A percentile compares a stretch with the other conserved stretches of the same genome.
phyloP scores from a whole-genome alignment of 2,797 vertebrate genomes.

The Enteromius viviparus region DNA sequence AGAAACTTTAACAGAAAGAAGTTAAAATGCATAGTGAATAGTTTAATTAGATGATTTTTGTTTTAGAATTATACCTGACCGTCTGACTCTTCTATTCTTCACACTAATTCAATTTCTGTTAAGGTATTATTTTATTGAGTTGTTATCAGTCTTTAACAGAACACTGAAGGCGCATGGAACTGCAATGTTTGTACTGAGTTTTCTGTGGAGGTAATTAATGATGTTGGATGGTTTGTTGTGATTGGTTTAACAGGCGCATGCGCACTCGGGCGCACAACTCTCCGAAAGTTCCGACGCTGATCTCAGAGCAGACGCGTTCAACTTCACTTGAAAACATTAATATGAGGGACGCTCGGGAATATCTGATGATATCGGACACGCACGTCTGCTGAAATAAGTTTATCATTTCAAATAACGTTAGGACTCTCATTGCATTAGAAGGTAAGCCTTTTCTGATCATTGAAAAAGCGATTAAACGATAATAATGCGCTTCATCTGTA shows the following conservation, averaged over 20 bases:
- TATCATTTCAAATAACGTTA: not conserved
- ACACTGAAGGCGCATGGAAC: not conserved
- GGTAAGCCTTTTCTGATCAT: conserved; percentile 33
- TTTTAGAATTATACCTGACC: not conserved
- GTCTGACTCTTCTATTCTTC: not conserved
- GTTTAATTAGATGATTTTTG: not conserved
- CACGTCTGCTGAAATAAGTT: conserved; percentile 15
- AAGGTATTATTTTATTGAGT: not conserved
- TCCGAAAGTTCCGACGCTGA: not conserved
- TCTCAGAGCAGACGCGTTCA: not conserved
- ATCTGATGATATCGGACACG: conserved; percentile 4
- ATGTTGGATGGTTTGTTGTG: too few species aligned
- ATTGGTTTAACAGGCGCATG: conserved; percentile 19
- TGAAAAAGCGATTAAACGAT: not conserved
- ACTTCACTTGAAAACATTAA: not conserved
- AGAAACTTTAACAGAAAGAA: not conserved
- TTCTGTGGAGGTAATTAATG: conserved; percentile 25
- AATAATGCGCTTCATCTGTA: not conserved
- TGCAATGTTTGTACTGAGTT: not conserved
- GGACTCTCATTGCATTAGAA: not conserved
- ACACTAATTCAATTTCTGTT: not conserved
- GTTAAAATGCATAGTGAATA: not conserved
- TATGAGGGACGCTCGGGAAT: conserved; percentile 15
- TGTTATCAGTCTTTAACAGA: not conserved
- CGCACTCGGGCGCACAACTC: conserved; percentile 20